These are phyloP conservation scores for Stichopus chloronotus DNA, from an alignment of 35 echinoderm and acorn worm genomes.

Conservation along the genomic window DNA sequence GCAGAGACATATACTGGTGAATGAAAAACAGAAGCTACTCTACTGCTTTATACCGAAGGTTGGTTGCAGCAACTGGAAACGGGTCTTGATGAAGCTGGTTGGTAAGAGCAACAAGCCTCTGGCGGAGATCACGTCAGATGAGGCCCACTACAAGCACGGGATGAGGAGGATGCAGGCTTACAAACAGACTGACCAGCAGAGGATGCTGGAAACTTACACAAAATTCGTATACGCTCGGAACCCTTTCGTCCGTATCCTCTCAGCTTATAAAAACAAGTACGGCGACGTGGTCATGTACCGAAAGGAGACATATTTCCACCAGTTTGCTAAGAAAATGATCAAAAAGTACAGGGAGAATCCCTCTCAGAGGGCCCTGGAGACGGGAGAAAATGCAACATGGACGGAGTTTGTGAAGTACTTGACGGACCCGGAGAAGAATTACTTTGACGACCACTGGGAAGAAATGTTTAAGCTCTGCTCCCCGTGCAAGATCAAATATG, in stretches of 20 bases:
- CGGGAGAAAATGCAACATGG: slow-evolving; percentile 91
- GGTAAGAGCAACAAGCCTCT: slow-evolving; percentile 60
- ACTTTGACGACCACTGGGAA: slow-evolving; percentile 96
- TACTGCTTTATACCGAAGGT: slow-evolving; percentile 86
- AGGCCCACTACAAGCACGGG: slow-evolving; percentile 86
- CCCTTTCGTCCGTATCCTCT: slow-evolving; percentile 88
- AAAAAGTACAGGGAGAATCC: slow-evolving; percentile 86
- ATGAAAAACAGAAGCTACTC: slow-evolving; percentile 84
- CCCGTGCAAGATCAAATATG: slow-evolving; percentile 86
- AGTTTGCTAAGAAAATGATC: slow-evolving; percentile 88
- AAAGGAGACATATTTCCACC: slow-evolving; percentile 88
- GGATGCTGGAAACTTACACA: slow-evolving; percentile 74
- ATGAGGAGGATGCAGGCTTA: slow-evolving; percentile 79
- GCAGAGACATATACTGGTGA: slow-evolving; percentile 80
- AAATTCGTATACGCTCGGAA: slow-evolving; percentile 87
- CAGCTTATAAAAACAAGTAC: slow-evolving; percentile 95
- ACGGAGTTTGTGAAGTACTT: slow-evolving; percentile 84
- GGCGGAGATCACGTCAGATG: slow-evolving; percentile 69
- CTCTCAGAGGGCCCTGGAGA: slow-evolving; percentile 66
- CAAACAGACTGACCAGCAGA: slow-evolving; percentile 37
- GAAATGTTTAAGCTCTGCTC: slow-evolving; percentile 86
- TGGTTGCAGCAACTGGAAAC: slow-evolving; percentile 92
- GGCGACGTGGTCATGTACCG: slow-evolving; percentile 73
- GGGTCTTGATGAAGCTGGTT: slow-evolving; percentile 77
- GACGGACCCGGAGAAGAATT: slow-evolving; percentile 62